Percentiles rank a stretch among this genome's conserved stretches.
phyloP scores from a whole-genome alignment of 2,113 vertebrate species.

The Misgurnus anguillicaudatus region DNA sequence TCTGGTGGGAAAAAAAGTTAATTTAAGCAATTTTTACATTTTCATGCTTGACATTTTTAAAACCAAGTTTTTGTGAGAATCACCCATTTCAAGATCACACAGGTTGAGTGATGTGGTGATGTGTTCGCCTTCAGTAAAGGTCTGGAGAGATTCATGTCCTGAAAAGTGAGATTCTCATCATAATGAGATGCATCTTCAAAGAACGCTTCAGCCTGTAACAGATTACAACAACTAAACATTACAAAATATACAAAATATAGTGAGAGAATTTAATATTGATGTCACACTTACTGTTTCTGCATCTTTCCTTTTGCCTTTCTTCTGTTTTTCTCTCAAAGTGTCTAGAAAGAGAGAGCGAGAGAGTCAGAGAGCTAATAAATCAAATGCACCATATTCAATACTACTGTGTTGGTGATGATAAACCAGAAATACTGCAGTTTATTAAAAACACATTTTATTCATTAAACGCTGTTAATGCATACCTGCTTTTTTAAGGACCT shows the following conservation, averaged over 20 bases:
- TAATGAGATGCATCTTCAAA: slow-evolving; percentile 90
- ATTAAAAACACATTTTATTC: too few relatives aligned
- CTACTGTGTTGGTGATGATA: too few relatives aligned
- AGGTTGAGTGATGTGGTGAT: not conserved
- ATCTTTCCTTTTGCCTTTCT: slow-evolving; percentile 70
- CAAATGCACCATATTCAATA: too few relatives aligned
- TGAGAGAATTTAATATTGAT: not conserved
- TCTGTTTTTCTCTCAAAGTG: slow-evolving; percentile 83
- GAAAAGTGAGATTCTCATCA: slow-evolving; percentile 86
- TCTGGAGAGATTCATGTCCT: slow-evolving; percentile 96
- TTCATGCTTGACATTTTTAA: too few relatives aligned
- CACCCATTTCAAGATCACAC: too few relatives aligned
- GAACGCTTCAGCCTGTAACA: slow-evolving; percentile 77
- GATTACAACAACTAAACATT: not conserved
- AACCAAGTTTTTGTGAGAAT: too few relatives aligned
- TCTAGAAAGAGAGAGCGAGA: slow-evolving; percentile 69
- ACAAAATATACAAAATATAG: not conserved
- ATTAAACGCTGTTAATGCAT: not conserved
- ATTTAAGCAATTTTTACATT: too few relatives aligned
- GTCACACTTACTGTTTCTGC: slow-evolving; percentile 63
- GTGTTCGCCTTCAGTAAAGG: slow-evolving; percentile 89
- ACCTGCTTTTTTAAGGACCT: slow-evolving; percentile 89
- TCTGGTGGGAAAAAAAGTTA: too few relatives aligned
- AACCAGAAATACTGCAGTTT: too few relatives aligned
- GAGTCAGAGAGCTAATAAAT: not conserved